Evolutionary conservation across 2,888 invertebrate species (phyloP).

Genomic region (Polymixis lichenea): DNA sequence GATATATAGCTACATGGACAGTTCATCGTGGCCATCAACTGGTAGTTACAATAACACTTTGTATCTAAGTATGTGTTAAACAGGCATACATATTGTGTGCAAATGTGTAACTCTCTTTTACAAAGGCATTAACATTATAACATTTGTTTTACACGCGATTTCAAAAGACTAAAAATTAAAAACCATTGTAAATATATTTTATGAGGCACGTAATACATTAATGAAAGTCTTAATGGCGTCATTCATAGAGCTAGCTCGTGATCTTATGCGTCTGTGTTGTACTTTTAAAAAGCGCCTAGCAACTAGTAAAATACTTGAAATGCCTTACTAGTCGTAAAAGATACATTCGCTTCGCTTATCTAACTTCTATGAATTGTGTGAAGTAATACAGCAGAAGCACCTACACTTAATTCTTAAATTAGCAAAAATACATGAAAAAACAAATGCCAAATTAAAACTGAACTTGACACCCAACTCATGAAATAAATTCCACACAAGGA

Average conservation of each 20-base stretch:
- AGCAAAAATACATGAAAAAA: constrained; percentile 29
- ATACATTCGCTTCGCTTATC: neutral
- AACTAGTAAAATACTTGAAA: neutral
- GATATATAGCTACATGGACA: neutral
- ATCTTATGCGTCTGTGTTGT: neutral
- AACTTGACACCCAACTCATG: constrained; percentile 31
- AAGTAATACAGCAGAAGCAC: neutral
- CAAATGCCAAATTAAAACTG: constrained; percentile 40
- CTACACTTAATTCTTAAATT: neutral
- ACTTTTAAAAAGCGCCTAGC: neutral
- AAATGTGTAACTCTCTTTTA: neutral
- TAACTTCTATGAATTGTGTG: neutral
- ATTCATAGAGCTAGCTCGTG: neutral
- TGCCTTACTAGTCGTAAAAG: neutral
- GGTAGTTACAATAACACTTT: neutral
- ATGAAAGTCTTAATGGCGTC: neutral
- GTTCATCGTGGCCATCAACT: neutral
- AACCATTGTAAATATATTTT: neutral
- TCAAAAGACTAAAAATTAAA: neutral
- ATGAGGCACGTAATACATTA: neutral
- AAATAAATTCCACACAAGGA: constrained; percentile 30
- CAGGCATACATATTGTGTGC: neutral
- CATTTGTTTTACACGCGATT: neutral
- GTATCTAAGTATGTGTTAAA: no score
- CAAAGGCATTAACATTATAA: neutral